Percentiles rank a stretch among this genome's conserved stretches.
phyloP scores from a whole-genome alignment of 1,140 invertebrate genomes.

The Drosophila micromelanica region DNA sequence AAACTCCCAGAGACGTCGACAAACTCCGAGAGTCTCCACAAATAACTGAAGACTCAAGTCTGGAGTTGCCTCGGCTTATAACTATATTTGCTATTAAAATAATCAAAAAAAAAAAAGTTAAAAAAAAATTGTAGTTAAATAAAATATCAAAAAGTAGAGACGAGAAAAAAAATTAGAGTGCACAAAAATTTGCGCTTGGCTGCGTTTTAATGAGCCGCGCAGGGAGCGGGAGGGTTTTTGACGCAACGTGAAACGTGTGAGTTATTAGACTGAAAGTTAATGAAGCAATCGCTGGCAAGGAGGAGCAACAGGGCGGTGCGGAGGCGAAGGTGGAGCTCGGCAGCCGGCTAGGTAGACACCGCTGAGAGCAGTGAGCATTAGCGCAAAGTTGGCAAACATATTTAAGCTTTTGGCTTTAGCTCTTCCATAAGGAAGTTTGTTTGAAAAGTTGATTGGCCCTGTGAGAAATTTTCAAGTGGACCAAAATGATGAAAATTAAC shows the following conservation, averaged over 20 bases:
- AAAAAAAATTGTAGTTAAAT: not conserved
- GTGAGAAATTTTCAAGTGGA: slow-evolving; percentile 2
- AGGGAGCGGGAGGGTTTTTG: not conserved
- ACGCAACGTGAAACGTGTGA: slow-evolving; percentile 41
- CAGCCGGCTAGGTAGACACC: slow-evolving; percentile 5
- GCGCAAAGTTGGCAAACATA: slow-evolving; percentile 26
- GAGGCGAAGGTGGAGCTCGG: not conserved
- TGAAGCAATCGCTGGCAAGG: slow-evolving; percentile 37
- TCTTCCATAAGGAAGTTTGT: slow-evolving; percentile 13
- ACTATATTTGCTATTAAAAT: slow-evolving; percentile 24
- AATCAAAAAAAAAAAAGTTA: not conserved
- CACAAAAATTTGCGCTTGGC: slow-evolving; percentile 47
- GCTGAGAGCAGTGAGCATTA: slow-evolving; percentile 4
- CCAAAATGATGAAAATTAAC: slow-evolving; percentile 21
- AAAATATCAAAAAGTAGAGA: slow-evolving; percentile 1
- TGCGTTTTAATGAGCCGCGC: slow-evolving; percentile 44
- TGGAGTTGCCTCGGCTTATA: slow-evolving; percentile 1
- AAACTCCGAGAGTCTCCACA: not conserved
- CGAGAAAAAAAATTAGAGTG: slow-evolving; percentile 46
- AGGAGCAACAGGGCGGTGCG: not conserved
- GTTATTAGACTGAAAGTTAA: slow-evolving; percentile 62
- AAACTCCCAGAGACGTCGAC: not conserved
- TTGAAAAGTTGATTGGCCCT: slow-evolving; percentile 20
- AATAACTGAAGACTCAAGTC: not conserved
- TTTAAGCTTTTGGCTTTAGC: slow-evolving; percentile 29